phyloP scores from a whole-genome alignment of 1,140 invertebrate genomes.

The Streblospio benedicti region DNA sequence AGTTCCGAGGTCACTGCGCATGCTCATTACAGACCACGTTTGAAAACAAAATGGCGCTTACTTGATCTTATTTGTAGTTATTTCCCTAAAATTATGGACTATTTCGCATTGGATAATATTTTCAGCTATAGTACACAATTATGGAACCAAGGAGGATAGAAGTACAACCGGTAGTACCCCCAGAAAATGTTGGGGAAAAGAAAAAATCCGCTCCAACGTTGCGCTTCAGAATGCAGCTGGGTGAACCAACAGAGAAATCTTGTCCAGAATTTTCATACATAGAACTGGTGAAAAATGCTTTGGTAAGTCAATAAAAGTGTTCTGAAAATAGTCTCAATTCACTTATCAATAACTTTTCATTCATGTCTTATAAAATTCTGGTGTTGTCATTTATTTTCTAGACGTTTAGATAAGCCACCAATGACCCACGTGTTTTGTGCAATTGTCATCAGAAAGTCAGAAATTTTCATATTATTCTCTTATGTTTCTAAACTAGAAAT shows the following conservation, averaged over 20 bases:
- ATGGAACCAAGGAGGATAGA: constrained; percentile 51
- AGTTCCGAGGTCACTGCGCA: background rate
- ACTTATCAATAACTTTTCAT: background rate
- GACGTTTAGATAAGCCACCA: too few species aligned
- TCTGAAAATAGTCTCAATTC: background rate
- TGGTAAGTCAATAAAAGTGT: constrained; percentile 49
- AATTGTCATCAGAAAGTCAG: too few species aligned
- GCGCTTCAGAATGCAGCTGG: constrained; percentile 53
- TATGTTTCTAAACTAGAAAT: too few species aligned
- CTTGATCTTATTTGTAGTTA: background rate
- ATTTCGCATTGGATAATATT: constrained; percentile 5
- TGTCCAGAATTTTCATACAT: constrained; percentile 58
- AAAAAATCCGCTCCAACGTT: constrained; percentile 50
- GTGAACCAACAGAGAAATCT: constrained; percentile 57
- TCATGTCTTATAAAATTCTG: too few species aligned
- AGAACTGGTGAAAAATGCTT: constrained; percentile 52
- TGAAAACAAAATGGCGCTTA: constrained; percentile 21
- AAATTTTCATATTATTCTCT: too few species aligned
- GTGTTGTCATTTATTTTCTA: too few species aligned
- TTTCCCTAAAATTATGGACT: background rate
- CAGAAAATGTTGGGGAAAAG: constrained; percentile 39
- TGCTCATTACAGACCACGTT: background rate
- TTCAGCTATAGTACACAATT: constrained; percentile 34
- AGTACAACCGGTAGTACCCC: constrained; percentile 41
- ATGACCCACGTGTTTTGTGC: too few species aligned